Percentiles rank a stretch among this genome's conserved stretches.
These are phyloP conservation scores for Philotrypesis tridentata DNA, from an alignment of 1,140 invertebrate species.

Conservation along the genomic window DNA sequence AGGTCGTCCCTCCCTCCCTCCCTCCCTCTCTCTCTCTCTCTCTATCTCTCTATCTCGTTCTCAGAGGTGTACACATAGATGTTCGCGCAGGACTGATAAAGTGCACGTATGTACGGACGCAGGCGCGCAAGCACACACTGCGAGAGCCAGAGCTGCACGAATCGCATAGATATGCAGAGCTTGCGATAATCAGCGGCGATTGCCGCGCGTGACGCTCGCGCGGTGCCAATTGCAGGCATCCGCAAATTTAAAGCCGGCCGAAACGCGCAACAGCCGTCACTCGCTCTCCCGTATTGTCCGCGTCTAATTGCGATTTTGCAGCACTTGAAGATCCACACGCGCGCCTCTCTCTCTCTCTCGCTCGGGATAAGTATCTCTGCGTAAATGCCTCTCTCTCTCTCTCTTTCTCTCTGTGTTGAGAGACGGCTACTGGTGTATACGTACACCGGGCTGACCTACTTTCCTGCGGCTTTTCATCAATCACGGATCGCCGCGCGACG, in stretches of 20 bases:
- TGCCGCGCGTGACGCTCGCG: conserved; percentile 56
- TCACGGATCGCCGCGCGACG: neutral
- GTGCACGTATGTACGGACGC: too few relatives aligned
- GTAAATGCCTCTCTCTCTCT: neutral
- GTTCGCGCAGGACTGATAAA: too few relatives aligned
- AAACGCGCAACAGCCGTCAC: neutral
- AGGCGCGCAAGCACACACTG: too few relatives aligned
- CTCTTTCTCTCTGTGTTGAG: too few relatives aligned
- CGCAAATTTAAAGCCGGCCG: conserved; percentile 70
- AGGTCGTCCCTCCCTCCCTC: conserved; percentile 64
- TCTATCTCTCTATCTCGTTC: neutral
- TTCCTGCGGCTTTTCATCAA: conserved; percentile 54
- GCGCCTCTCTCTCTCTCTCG: too few relatives aligned
- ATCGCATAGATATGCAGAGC: too few relatives aligned
- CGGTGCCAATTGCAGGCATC: conserved; percentile 71
- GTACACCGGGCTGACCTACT: conserved; percentile 9
- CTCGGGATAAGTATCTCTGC: too few relatives aligned
- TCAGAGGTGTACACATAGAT: too few relatives aligned
- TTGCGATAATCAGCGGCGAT: neutral
- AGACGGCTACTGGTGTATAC: too few relatives aligned
- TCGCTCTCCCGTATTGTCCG: neutral
- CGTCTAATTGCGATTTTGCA: neutral
- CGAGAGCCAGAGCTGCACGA: too few relatives aligned
- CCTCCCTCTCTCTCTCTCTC: neutral
- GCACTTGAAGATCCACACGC: neutral